phyloP scores from a whole-genome alignment of 2,888 invertebrate genomes.

The Ditylenchus weischeri region DNA sequence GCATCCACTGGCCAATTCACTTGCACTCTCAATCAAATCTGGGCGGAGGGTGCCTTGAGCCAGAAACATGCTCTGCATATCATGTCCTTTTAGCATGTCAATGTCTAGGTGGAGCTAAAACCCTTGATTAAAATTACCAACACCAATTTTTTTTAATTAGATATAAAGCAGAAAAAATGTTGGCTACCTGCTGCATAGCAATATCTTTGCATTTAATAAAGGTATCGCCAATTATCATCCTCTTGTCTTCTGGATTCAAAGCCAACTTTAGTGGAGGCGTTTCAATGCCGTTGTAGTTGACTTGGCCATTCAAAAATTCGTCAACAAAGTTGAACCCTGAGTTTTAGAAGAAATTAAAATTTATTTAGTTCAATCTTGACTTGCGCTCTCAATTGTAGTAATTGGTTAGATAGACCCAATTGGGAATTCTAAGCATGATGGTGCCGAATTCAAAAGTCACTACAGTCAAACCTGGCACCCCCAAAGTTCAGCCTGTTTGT shows the following conservation, averaged over 20 bases:
- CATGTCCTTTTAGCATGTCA: constrained; percentile 63
- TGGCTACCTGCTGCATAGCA: constrained; percentile 34
- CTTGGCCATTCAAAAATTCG: constrained; percentile 43
- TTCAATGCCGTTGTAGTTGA: constrained; percentile 26
- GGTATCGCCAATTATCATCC: constrained; percentile 96
- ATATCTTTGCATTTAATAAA: constrained; percentile 73
- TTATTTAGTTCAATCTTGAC: not conserved
- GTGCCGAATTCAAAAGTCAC: too few species aligned
- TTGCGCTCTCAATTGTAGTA: too few species aligned
- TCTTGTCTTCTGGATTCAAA: constrained; percentile 88
- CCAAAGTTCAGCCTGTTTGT: too few species aligned
- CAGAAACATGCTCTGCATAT: constrained; percentile 62
- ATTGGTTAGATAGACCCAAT: too few species aligned
- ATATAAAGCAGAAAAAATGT: too few species aligned
- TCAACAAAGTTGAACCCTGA: constrained; percentile 47
- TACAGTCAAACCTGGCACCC: too few species aligned
- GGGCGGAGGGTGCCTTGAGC: constrained; percentile 47
- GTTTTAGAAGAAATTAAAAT: constrained; percentile 18
- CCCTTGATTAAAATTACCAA: too few species aligned
- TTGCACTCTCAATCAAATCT: constrained; percentile 83
- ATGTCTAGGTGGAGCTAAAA: constrained; percentile 75
- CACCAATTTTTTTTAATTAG: too few species aligned
- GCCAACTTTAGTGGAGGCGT: constrained; percentile 37
- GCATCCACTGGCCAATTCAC: constrained; percentile 74
- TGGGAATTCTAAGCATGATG: too few species aligned